Evolutionary conservation across 2,888 invertebrate genomes (phyloP).

Genomic region (Drosophila anomalata): DNA sequence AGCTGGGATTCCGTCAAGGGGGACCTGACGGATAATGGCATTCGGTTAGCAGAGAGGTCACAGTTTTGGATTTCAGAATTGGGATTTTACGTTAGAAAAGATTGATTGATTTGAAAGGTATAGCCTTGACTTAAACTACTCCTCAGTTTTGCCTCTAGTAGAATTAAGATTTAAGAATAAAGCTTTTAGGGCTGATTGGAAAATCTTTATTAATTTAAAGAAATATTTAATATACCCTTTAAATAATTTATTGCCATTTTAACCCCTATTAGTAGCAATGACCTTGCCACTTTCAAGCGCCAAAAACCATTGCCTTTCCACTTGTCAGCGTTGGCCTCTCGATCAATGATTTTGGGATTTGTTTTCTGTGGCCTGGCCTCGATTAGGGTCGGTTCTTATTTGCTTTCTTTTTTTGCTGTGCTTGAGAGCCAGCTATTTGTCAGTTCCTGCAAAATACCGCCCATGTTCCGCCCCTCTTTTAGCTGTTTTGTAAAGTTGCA

Average conservation of each 20-base stretch:
- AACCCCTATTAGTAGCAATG: background rate
- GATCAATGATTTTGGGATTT: conserved; percentile 67
- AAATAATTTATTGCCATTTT: background rate
- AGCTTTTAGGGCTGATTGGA: too few relatives aligned
- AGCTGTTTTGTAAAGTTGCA: background rate
- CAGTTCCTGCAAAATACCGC: conserved; percentile 46
- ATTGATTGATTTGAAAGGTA: background rate
- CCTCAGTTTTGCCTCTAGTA: background rate
- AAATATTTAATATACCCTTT: background rate
- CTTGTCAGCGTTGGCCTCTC: conserved; percentile 58
- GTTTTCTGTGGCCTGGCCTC: conserved; percentile 49
- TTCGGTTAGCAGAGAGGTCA: background rate
- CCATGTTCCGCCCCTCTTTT: conserved; percentile 5
- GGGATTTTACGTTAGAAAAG: background rate
- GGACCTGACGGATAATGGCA: background rate
- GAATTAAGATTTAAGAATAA: too few relatives aligned
- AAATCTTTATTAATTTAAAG: background rate
- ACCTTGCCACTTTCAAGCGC: background rate
- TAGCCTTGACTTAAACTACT: background rate
- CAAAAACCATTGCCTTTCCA: conserved; percentile 6
- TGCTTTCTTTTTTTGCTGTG: background rate
- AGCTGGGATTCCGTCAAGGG: conserved; percentile 4
- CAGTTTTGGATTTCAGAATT: background rate
- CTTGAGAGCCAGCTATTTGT: conserved; percentile 33
- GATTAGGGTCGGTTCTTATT: conserved; percentile 30